Base-by-base conservation (phyloP, 35 echinoderm and acorn worm genomes). In the Diadema setosum region DNA sequence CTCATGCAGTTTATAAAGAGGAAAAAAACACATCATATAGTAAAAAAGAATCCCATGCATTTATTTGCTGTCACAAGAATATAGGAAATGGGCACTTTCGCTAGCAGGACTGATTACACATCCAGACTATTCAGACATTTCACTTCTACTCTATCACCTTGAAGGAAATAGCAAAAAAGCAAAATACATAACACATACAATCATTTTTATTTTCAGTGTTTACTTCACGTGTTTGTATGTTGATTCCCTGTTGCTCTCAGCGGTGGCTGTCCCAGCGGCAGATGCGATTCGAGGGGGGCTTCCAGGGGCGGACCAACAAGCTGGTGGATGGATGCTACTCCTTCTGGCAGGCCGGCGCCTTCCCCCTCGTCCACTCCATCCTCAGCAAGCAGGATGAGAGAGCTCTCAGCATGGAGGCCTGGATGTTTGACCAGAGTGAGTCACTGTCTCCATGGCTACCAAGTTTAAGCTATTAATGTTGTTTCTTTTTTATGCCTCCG, bases 251-350 rank as follows among this genome's bases (percentile, higher is more conserved):
- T 45, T 14, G 8, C 34, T 88, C 75, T 18, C 86, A 98, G 92
- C 87, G 95, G 61, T 98, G 95, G 95, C 55, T 94, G 18, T 58
- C 87, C 29, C 87, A 95, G 60, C 85, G 96, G 39, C 96, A 94
- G 63, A 99, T 99, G 96, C 83, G 70, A 18, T 99, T 89, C 80
- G 96, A 99, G 85, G 96, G 96, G 14, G 96, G 96, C 57, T 99
- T 95, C 78, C 92, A 95, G 61, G 96, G 92, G 7, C 39, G 96
- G 43, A 94, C 93, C 20, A 99, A 99, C 73, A 99, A 94, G 65
- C 86, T 95, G 18, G 96, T 99, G 14, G 96, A 99, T 90, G 96
- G 96, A 2, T 99, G 96, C 83, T 99, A 99, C 50, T 92, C 89
- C 25, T 95, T 95, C 61, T 94, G 96, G 92, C 92, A 95, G 46